phyloP scores from a whole-genome alignment of 2,113 vertebrate species.

The Galemys pyrenaicus region DNA sequence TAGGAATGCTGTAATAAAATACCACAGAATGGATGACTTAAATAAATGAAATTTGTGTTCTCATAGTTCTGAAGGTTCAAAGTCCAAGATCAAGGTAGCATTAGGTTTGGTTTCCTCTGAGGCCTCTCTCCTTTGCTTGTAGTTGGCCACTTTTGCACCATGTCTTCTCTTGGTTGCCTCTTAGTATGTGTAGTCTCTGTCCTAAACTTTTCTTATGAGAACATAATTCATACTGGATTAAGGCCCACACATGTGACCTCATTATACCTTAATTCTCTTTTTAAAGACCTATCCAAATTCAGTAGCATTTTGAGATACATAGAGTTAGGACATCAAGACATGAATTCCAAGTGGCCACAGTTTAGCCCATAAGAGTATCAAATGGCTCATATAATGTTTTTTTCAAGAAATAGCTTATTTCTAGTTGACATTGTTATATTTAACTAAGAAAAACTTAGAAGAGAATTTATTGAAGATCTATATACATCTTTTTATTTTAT shows the following conservation, averaged over 20 bases:
- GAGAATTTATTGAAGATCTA: constrained; percentile 10
- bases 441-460: background rate
- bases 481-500: background rate
- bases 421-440: background rate
- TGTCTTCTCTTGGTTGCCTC: background rate
- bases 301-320: background rate
- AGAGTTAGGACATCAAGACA: background rate
- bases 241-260: background rate
- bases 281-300: background rate
- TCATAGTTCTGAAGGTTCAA: background rate
- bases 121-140: background rate
- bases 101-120: background rate
- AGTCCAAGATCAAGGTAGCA: background rate
- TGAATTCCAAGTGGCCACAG: background rate
- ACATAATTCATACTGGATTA: background rate
- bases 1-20: background rate
- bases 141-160: background rate
- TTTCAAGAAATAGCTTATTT: constrained; percentile 9
- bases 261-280: background rate
- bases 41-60: background rate
- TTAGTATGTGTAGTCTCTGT: background rate
- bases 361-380: background rate
- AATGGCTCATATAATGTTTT: background rate
- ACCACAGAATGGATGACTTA: background rate
- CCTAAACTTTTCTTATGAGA: background rate